These are phyloP conservation scores for Lepus townsendii DNA, from an alignment of 2,797 vertebrate genomes.

Conservation along the genomic window DNA sequence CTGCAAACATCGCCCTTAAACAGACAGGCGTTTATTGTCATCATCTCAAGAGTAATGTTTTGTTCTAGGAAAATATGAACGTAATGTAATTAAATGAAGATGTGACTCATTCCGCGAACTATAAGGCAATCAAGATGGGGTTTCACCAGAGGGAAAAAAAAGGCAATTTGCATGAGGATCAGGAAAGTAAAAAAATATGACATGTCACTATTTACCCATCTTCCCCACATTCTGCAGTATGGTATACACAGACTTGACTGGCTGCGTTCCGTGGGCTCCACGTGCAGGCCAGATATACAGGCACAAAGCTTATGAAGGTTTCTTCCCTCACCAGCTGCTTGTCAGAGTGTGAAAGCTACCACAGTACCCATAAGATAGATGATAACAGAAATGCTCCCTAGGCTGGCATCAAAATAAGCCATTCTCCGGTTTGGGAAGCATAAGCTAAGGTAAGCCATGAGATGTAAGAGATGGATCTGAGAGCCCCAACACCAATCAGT, in stretches of 20 bases:
- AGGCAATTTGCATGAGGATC: background rate
- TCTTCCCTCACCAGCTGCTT: background rate
- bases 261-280: background rate
- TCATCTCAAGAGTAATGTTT: background rate
- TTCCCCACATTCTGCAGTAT: background rate
- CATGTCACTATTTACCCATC: background rate
- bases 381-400: background rate
- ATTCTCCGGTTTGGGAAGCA: background rate
- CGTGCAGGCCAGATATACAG: background rate
- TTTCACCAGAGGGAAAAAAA: background rate
- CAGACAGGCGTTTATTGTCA: background rate
- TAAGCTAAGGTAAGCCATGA: background rate
- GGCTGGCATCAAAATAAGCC: background rate
- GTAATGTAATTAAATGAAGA: slow-evolving; percentile 1
- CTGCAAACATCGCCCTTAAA: slow-evolving; percentile 1
- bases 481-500: background rate
- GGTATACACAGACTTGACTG: background rate
- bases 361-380: background rate
- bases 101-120: background rate
- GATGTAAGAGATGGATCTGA: background rate
- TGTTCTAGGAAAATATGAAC: slow-evolving; percentile 15
- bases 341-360: background rate
- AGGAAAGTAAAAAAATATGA: background rate
- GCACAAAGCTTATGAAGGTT: background rate
- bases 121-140: background rate